Percentiles rank a stretch among this genome's conserved stretches.
These are phyloP conservation scores for Thymelicus sylvestris DNA, from an alignment of 2,888 invertebrate species.

Conservation along the genomic window DNA sequence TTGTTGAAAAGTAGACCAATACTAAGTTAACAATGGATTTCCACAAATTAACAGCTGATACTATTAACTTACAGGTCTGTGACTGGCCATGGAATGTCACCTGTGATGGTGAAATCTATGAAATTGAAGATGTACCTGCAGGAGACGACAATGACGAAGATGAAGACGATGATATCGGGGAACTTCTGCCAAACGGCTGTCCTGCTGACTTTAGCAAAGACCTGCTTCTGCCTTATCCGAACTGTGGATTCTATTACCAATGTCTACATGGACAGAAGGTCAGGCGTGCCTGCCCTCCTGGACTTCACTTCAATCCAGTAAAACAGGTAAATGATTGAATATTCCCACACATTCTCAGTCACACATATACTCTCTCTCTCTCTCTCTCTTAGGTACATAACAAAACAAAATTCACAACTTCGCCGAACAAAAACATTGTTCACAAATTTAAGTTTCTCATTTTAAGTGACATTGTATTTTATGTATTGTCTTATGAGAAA, in stretches of 20 bases:
- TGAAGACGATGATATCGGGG: background rate
- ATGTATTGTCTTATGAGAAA: no score
- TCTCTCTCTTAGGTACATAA: no score
- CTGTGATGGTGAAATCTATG: slow-evolving; percentile 2
- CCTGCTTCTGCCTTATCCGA: slow-evolving; percentile 52
- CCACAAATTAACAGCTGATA: no score
- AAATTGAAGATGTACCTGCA: slow-evolving; percentile 23
- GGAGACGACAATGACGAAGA: background rate
- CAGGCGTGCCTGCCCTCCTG: slow-evolving; percentile 43
- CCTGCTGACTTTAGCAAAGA: slow-evolving; percentile 49
- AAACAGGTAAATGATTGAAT: slow-evolving; percentile 36
- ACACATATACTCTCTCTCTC: no score
- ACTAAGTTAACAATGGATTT: no score
- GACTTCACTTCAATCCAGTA: slow-evolving; percentile 48
- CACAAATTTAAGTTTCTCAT: no score
- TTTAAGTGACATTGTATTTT: no score
- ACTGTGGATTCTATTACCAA: slow-evolving; percentile 56
- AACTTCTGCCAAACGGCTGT: slow-evolving; percentile 49
- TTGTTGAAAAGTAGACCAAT: no score
- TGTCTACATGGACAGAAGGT: slow-evolving; percentile 50
- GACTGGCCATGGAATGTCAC: slow-evolving; percentile 26
- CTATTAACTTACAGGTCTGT: slow-evolving; percentile 25
- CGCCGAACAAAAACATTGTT: no score
- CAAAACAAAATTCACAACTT: no score
- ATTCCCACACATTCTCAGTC: no score